Evolutionary conservation across 1,140 invertebrate genomes (phyloP).

Genomic region (Conopomorpha cramerella): DNA sequence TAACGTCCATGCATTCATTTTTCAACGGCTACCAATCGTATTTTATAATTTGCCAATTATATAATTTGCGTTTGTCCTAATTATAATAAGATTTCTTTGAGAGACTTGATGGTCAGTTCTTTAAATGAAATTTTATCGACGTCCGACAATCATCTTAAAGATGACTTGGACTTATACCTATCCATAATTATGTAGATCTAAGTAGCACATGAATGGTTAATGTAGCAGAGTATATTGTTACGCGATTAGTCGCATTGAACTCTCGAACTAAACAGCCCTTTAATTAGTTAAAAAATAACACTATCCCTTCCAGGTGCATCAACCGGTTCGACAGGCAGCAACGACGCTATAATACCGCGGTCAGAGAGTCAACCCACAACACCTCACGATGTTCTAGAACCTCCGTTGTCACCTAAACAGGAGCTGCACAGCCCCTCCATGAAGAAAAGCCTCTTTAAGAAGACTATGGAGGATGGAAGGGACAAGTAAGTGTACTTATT

Average conservation of each 20-base stretch:
- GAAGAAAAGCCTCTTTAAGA: constrained; percentile 85
- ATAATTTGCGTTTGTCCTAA: too few relatives aligned
- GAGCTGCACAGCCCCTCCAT: constrained; percentile 44
- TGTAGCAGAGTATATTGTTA: too few relatives aligned
- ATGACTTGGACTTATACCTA: too few relatives aligned
- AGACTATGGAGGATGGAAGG: constrained; percentile 89
- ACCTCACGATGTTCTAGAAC: constrained; percentile 10
- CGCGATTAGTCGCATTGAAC: neutral
- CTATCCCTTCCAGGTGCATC: constrained; percentile 22
- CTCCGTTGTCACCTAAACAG: constrained; percentile 24
- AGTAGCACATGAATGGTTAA: too few relatives aligned
- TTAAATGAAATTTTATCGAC: neutral
- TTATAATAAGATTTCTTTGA: too few relatives aligned
- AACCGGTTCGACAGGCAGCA: constrained; percentile 26
- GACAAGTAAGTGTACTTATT: constrained; percentile 72
- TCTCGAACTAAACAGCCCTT: neutral
- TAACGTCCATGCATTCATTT: neutral
- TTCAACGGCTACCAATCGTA: neutral
- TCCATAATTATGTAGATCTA: too few relatives aligned
- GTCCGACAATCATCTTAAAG: neutral
- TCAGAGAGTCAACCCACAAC: constrained; percentile 11
- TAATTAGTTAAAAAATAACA: neutral
- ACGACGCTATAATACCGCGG: constrained; percentile 12
- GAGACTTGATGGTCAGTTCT: neutral
- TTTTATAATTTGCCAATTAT: neutral